Evolutionary conservation across 2,888 invertebrate species (phyloP).

Genomic region (Anoncus sp.): DNA sequence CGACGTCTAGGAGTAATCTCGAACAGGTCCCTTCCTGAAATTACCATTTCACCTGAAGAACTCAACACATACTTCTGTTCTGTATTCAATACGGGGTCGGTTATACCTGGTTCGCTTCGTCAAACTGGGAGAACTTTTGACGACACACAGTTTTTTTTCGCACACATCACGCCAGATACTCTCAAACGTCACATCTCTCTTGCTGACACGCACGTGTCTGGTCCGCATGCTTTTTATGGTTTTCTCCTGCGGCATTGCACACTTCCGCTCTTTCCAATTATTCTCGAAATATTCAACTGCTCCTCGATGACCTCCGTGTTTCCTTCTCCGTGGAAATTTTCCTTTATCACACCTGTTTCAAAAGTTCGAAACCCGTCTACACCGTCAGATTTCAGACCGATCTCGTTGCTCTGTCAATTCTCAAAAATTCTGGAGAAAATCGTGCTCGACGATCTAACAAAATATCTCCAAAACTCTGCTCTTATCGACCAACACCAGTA

Average conservation of each 20-base stretch:
- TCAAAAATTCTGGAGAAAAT: conserved; percentile 4
- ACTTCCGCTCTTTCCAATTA: background rate
- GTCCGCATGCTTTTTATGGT: background rate
- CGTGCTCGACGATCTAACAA: background rate
- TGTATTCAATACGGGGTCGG: background rate
- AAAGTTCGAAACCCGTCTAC: background rate
- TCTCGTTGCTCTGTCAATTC: conserved; percentile 4
- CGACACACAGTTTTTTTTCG: background rate
- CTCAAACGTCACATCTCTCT: background rate
- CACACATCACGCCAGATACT: background rate
- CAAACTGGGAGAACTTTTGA: background rate
- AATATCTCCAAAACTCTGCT: background rate
- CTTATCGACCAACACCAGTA: background rate
- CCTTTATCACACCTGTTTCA: background rate
- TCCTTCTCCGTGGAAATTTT: conserved; percentile 5
- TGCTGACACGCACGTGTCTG: background rate
- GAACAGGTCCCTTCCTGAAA: background rate
- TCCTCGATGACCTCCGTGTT: conserved; percentile 1
- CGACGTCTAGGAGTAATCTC: background rate
- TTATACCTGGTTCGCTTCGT: background rate
- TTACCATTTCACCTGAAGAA: too few relatives aligned
- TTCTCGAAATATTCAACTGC: conserved; percentile 4
- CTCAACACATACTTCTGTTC: conserved; percentile 9
- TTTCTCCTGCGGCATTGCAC: background rate
- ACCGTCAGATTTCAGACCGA: conserved; percentile 13